A percentile compares a stretch with the other conserved stretches of the same genome.
Conservation (phyloP, 2,797 vertebrate genomes). For the Phrynocephalus vlangalii region DNA sequence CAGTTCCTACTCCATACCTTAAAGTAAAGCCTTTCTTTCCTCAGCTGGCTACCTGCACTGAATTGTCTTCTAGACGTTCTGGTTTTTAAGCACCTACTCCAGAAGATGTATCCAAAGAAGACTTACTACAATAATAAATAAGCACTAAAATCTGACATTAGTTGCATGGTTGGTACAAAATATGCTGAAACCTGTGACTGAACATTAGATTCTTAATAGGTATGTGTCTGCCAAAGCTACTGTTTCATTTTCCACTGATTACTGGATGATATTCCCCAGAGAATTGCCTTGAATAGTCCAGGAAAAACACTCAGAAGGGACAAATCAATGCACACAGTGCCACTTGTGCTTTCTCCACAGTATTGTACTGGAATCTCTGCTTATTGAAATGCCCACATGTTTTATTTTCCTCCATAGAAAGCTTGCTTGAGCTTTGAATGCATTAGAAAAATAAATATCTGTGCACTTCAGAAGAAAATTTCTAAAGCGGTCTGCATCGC, state of each 20-base stretch:
- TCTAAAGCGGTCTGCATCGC: conserved; percentile 37
- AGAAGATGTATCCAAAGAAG: neutral
- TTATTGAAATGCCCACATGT: conserved; percentile 4
- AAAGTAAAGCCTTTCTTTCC: neutral
- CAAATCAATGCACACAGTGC: fast-evolving
- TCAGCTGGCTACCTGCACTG: neutral
- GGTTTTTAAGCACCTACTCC: neutral
- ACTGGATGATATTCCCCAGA: neutral
- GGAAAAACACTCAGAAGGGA: neutral
- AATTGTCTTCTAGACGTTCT: neutral
- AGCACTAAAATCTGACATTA: neutral
- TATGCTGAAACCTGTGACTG: neutral
- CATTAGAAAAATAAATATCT: conserved; percentile 10
- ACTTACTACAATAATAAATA: neutral
- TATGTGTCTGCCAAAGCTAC: neutral
- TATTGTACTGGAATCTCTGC: neutral
- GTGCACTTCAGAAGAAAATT: conserved; percentile 49
- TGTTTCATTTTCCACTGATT: conserved; percentile 13
- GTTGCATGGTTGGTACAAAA: neutral
- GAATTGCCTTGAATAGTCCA: neutral
- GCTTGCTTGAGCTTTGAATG: conserved; percentile 1
- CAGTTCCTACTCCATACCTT: neutral
- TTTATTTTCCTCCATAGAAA: conserved; percentile 19
- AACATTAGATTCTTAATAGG: neutral
- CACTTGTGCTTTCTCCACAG: neutral